These are phyloP conservation scores for Tipula confusa DNA, from an alignment of 2,888 invertebrate genomes.

Conservation along the genomic window DNA sequence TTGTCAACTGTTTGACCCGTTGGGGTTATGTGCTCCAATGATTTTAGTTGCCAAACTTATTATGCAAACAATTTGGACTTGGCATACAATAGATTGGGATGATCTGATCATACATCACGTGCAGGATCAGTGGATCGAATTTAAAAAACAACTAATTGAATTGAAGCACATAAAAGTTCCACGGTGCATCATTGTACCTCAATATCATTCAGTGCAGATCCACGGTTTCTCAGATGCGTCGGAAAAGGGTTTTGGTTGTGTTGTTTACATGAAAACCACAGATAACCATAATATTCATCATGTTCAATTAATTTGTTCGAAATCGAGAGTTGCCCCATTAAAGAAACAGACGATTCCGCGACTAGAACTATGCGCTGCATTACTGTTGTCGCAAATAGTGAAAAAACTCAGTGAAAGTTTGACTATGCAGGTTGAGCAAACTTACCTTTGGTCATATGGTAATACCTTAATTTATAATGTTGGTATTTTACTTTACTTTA, in stretches of 20 bases:
- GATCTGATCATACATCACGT: too few species aligned
- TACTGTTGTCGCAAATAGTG: background rate
- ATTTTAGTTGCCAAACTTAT: too few species aligned
- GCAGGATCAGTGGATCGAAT: too few species aligned
- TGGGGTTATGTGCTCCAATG: too few species aligned
- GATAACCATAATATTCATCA: background rate
- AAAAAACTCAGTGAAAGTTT: background rate
- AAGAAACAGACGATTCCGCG: background rate
- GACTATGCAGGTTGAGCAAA: background rate
- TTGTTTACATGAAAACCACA: background rate
- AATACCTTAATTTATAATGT: too few species aligned
- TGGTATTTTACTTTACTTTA: too few species aligned
- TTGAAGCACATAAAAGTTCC: too few species aligned
- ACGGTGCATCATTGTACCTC: too few species aligned
- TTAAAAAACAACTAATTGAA: too few species aligned
- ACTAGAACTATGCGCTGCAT: background rate
- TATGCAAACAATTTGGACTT: too few species aligned
- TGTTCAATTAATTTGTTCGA: background rate
- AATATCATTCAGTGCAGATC: background rate
- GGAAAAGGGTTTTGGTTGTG: background rate
- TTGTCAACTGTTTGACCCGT: too few species aligned
- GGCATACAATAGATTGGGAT: too few species aligned
- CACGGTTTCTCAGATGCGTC: background rate
- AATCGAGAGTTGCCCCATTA: background rate
- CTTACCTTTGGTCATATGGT: background rate